phyloP scores from a whole-genome alignment of 2,113 vertebrate species.

The Tichodroma muraria region DNA sequence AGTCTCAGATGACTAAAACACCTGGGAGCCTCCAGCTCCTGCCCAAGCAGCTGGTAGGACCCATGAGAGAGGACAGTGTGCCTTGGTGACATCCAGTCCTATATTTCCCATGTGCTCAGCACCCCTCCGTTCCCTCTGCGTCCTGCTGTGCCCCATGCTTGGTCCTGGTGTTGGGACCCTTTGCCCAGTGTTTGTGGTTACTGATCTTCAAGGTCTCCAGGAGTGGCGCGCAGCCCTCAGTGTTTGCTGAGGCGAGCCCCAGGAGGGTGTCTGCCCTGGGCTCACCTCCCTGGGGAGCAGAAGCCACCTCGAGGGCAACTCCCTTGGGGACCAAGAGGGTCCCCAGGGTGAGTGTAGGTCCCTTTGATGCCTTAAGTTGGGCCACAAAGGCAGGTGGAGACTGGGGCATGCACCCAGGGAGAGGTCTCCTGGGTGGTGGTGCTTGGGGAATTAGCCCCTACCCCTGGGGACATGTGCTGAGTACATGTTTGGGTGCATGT shows the following conservation, averaged over 20 bases:
- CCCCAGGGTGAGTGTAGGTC: fast-evolving
- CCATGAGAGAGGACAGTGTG: not conserved
- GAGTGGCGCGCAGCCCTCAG: no score
- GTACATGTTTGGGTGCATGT: not conserved
- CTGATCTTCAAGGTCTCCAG: no score
- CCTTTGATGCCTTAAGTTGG: not conserved
- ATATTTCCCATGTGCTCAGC: fast-evolving
- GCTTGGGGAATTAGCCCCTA: fast-evolving
- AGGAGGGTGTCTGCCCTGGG: not conserved
- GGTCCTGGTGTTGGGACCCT: no score
- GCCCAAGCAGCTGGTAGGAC: not conserved
- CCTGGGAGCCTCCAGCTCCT: not conserved
- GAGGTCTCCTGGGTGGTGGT: not conserved
- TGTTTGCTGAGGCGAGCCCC: not conserved
- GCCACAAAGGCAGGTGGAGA: not conserved
- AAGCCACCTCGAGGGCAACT: not conserved
- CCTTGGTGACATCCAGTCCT: not conserved
- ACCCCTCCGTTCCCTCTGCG: not conserved
- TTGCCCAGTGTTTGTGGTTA: not conserved
- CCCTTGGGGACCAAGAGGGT: not conserved
- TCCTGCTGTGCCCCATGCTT: not conserved
- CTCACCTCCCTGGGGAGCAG: not conserved
- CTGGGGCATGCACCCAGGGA: fast-evolving
- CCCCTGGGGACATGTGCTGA: fast-evolving
- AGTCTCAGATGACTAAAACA: not conserved